phyloP scores from a whole-genome alignment of 2,888 invertebrate species.

The Chorisops tibialis region DNA sequence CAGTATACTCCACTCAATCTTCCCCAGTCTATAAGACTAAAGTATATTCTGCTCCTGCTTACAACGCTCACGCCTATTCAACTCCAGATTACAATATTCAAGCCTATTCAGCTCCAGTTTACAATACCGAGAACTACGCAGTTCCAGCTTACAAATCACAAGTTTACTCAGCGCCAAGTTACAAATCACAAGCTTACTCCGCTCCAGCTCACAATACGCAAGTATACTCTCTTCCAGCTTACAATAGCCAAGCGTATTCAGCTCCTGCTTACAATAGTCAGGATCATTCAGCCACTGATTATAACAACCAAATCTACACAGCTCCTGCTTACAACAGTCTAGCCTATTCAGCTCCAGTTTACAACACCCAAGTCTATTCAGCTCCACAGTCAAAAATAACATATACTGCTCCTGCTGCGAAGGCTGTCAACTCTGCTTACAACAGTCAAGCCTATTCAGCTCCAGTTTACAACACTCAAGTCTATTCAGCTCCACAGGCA shows the following conservation, averaged over 20 bases:
- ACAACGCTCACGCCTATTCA: neutral
- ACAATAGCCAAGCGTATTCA: neutral
- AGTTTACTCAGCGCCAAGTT: slow-evolving; percentile 1
- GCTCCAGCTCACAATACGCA: neutral
- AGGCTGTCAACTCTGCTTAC: neutral
- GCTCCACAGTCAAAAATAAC: neutral
- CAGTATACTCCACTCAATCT: neutral
- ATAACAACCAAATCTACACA: neutral
- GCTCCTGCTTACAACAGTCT: neutral
- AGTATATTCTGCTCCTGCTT: neutral
- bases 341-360: neutral
- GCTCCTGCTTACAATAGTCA: neutral
- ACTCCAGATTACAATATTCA: neutral
- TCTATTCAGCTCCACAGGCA: neutral
- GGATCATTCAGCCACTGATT: neutral
- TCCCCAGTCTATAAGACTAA: neutral
- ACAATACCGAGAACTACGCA: neutral
- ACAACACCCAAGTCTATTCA: neutral
- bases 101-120: neutral
- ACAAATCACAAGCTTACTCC: neutral
- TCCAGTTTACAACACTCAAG: neutral
- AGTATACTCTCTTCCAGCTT: neutral
- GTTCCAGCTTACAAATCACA: slow-evolving; percentile 7
- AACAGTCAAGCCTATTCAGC: neutral
- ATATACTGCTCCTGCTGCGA: neutral